These are phyloP conservation scores for Hyles lineata DNA, from an alignment of 2,888 invertebrate species.

Conservation along the genomic window DNA sequence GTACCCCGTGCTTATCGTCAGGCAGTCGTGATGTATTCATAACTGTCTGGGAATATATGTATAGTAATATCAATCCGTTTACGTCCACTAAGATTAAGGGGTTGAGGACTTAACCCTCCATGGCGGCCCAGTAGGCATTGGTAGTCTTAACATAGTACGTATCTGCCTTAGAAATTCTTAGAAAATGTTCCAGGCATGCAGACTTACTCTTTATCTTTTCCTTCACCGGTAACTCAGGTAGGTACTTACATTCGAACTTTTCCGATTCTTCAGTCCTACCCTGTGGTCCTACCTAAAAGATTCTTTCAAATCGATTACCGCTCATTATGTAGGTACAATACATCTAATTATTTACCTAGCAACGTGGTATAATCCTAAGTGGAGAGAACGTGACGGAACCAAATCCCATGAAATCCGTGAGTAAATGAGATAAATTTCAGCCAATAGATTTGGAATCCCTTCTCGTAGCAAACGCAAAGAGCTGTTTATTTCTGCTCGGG, in stretches of 20 bases:
- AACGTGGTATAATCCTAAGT: not conserved
- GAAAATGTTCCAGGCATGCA: no score
- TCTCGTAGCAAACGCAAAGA: slow-evolving; percentile 4
- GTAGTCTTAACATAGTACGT: no score
- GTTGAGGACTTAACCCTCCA: no score
- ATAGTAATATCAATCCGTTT: no score
- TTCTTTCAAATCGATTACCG: not conserved
- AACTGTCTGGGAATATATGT: not conserved
- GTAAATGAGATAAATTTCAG: slow-evolving; percentile 20
- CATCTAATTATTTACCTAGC: not conserved
- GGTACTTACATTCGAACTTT: no score
- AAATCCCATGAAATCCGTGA: not conserved
- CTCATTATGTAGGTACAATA: not conserved
- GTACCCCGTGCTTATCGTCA: not conserved
- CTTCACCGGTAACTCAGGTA: no score
- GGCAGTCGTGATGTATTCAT: not conserved
- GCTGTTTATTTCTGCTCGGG: slow-evolving; percentile 20
- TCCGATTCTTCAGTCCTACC: no score
- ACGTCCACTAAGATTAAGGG: no score
- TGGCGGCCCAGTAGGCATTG: no score
- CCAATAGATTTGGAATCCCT: slow-evolving; percentile 19
- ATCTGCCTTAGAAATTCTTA: no score
- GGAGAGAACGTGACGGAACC: not conserved
- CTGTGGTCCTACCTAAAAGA: not conserved
- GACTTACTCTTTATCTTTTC: no score